Conservation (phyloP, 2,888 invertebrate genomes). For the Clostera curtula region DNA sequence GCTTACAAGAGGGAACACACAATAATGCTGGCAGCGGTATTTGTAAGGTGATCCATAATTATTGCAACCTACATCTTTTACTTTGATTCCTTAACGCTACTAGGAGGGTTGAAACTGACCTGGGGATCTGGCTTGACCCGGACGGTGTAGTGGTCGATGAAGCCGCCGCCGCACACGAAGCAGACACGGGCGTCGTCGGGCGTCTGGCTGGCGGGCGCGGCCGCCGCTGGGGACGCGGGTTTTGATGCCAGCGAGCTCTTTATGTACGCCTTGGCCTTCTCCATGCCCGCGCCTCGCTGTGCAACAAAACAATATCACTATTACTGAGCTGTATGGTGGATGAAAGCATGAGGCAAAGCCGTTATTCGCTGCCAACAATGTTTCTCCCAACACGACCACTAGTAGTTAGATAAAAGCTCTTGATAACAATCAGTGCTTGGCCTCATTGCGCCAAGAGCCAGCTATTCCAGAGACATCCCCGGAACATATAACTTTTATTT, state of each 20-base stretch:
- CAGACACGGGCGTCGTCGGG: conserved; percentile 74
- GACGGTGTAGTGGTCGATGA: conserved; percentile 79
- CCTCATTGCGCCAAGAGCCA: no score
- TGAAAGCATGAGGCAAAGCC: no score
- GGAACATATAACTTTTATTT: conserved; percentile 3
- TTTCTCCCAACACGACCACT: no score
- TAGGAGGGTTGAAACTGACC: conserved; percentile 27
- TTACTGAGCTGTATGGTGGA: no score
- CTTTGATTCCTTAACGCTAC: neutral
- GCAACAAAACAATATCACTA: conserved; percentile 8
- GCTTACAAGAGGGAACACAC: no score
- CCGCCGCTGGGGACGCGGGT: conserved; percentile 71
- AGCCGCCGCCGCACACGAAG: conserved; percentile 84
- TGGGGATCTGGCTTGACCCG: conserved; percentile 69
- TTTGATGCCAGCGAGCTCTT: conserved; percentile 79
- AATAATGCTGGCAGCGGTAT: no score
- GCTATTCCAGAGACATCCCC: no score
- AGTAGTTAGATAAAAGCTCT: no score
- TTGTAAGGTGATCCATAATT: no score
- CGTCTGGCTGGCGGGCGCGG: conserved; percentile 53
- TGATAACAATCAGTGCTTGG: no score
- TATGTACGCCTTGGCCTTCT: conserved; percentile 82
- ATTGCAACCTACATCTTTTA: no score
- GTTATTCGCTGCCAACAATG: no score
- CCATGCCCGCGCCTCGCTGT: conserved; percentile 53